phyloP scores from a whole-genome alignment of 2,113 vertebrate genomes.

The Lampris incognitus region DNA sequence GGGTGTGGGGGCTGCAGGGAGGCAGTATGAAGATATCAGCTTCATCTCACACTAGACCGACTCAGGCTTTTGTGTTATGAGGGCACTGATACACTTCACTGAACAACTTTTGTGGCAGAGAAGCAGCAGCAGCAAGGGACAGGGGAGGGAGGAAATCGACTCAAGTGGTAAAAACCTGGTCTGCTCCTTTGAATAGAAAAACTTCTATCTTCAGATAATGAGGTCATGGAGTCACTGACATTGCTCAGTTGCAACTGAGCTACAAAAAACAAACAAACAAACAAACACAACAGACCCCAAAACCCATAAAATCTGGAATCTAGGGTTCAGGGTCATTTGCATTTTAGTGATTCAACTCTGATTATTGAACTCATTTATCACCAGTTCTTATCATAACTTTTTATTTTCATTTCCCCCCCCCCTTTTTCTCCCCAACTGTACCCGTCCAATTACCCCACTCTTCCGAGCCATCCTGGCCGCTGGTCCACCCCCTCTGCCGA shows the following conservation, averaged over 20 bases:
- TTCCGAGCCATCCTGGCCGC: too few relatives aligned
- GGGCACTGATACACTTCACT: conserved; percentile 62
- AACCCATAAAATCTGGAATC: too few relatives aligned
- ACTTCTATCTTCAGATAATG: conserved; percentile 42
- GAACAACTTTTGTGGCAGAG: conserved; percentile 58
- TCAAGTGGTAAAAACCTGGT: conserved; percentile 48
- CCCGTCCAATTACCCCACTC: too few relatives aligned
- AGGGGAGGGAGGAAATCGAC: conserved; percentile 34
- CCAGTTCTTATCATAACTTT: too few relatives aligned
- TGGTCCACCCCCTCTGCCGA: too few relatives aligned
- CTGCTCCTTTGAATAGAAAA: conserved; percentile 52
- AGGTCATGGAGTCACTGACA: conserved; percentile 18
- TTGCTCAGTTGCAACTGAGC: conserved; percentile 7
- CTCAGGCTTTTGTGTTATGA: conserved; percentile 62
- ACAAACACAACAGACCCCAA: too few relatives aligned
- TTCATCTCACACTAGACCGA: conserved; percentile 68
- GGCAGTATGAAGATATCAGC: conserved; percentile 73
- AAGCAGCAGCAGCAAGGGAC: conserved; percentile 19
- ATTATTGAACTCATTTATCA: too few relatives aligned
- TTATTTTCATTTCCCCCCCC: too few relatives aligned
- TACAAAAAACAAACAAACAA: too few relatives aligned
- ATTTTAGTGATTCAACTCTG: too few relatives aligned
- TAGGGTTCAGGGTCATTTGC: too few relatives aligned
- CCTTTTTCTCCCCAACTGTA: too few relatives aligned
- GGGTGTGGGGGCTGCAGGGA: conserved; percentile 30